Conservation (phyloP, 2,888 invertebrate genomes). For the Sthenelais limicola region DNA sequence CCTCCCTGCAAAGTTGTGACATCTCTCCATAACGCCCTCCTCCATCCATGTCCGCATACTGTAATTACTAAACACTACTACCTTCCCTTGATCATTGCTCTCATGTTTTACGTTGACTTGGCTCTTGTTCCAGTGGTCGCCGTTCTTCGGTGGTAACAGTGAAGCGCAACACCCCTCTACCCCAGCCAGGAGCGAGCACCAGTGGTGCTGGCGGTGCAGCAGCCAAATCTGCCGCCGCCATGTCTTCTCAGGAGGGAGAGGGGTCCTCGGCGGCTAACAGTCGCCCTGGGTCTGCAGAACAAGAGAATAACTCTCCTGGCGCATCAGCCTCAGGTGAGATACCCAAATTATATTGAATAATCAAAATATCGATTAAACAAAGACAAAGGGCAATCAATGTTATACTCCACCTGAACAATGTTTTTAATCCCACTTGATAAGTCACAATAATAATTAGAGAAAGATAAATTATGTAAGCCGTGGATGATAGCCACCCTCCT, state of each 20-base stretch:
- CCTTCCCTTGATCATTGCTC: not conserved
- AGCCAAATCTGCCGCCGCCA: conserved; percentile 41
- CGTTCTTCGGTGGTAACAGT: conserved; percentile 47
- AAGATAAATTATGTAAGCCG: no score
- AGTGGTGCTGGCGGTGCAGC: conserved; percentile 37
- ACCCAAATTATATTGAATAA: no score
- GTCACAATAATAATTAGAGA: no score
- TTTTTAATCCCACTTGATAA: no score
- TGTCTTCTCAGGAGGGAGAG: conserved; percentile 57
- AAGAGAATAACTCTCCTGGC: conserved; percentile 38
- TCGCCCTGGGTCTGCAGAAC: conserved; percentile 34
- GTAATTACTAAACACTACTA: not conserved
- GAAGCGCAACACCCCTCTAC: conserved; percentile 43
- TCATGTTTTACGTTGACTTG: not conserved
- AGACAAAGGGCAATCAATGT: no score
- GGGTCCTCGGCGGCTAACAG: conserved; percentile 46
- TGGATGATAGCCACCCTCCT: no score
- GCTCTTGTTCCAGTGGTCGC: conserved; percentile 35
- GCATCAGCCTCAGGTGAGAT: conserved; percentile 42
- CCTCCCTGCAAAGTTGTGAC: no score
- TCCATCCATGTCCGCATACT: not conserved
- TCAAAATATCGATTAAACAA: no score
- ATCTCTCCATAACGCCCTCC: not conserved
- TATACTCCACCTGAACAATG: no score
- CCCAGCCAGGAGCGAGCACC: conserved; percentile 36